Base-by-base conservation (phyloP, 1,140 invertebrate species). In the Hycleus phaleratus region DNA sequence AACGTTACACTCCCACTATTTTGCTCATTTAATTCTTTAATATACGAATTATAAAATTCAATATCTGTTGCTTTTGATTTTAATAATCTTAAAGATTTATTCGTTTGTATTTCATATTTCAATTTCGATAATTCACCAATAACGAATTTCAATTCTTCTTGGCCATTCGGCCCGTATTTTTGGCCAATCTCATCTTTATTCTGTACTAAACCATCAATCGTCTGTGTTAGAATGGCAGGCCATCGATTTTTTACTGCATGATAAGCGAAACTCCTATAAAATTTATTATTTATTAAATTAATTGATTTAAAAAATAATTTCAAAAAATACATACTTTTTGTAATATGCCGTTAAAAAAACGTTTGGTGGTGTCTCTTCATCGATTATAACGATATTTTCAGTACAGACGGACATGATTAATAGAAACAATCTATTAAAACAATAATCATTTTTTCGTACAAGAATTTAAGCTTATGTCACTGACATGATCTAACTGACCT, bases 31-130 rank as follows among this genome's bases (percentile, higher is more conserved):
- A 66, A 61, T 81, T 83, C 71, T 79, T 79, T 55, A 12, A 88
- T 68, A 61, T 78, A 77, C 8, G 76, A 58, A 73, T 88, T 87
- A 82, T 86, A 90, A 48, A 79, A 64, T n/a, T 65, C 8, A 10
- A 74, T 71, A 74, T 88, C 85, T 12, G 71, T 59, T 12, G 60
- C 59, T 7, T 69, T 47, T 49, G 44, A 48, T 18, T 26, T 56
- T 24, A 84, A 66, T 11, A 71, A 71, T 38, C 76, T 71, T 6
- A 96, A 78, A 2, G 79, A 73, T 74, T 98, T 97, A 73, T 97
- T 92, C 0, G 94, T 97, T 69, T 88, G 84, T 10, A 98, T 74
- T 73, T 97, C 91, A 78, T 93, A 93, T 74, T 93, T 93, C 3
- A 98, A 73, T 68, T 91, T 86, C 8, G 92, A 90, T 24, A 98